These are phyloP conservation scores for Alectoris magna DNA, from an alignment of 2,797 vertebrate species.

Conservation along the genomic window DNA sequence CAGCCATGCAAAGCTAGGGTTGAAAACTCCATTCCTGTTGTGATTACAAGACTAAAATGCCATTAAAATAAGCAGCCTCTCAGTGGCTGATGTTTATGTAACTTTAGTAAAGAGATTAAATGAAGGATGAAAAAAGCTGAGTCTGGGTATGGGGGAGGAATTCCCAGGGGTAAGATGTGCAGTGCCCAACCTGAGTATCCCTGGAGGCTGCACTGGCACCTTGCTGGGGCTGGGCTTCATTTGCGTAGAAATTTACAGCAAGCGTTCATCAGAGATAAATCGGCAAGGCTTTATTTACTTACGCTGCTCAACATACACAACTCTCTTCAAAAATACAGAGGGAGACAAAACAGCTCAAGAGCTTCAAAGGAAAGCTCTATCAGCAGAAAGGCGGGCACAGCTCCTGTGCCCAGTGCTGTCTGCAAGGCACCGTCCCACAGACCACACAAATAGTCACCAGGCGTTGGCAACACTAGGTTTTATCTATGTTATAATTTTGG, in stretches of 20 bases:
- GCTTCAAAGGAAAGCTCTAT: conserved; percentile 39
- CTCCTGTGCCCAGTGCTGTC: not conserved
- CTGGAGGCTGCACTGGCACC: not conserved
- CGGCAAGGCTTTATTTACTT: not conserved
- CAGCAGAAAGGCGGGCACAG: not conserved
- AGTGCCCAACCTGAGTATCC: not conserved
- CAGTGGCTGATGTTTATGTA: conserved; percentile 4
- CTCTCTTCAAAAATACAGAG: not conserved
- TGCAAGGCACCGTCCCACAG: not conserved
- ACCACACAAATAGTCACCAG: fast-evolving
- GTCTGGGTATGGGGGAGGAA: not conserved
- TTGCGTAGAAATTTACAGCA: conserved; percentile 26
- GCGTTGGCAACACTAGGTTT: not conserved
- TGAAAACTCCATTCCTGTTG: not conserved
- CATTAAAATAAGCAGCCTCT: conserved; percentile 21
- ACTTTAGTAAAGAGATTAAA: conserved; percentile 34
- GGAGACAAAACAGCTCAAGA: not conserved
- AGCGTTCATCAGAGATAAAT: conserved; percentile 6
- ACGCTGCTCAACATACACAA: not conserved
- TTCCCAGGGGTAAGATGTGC: conserved; percentile 9
- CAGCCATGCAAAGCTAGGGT: not conserved
- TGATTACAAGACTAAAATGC: conserved; percentile 32
- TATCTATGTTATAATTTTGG: not conserved
- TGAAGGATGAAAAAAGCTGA: not conserved
- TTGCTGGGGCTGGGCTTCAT: not conserved